Evolutionary conservation across 2,113 vertebrate species (phyloP).

Genomic region (Heterotis niloticus): DNA sequence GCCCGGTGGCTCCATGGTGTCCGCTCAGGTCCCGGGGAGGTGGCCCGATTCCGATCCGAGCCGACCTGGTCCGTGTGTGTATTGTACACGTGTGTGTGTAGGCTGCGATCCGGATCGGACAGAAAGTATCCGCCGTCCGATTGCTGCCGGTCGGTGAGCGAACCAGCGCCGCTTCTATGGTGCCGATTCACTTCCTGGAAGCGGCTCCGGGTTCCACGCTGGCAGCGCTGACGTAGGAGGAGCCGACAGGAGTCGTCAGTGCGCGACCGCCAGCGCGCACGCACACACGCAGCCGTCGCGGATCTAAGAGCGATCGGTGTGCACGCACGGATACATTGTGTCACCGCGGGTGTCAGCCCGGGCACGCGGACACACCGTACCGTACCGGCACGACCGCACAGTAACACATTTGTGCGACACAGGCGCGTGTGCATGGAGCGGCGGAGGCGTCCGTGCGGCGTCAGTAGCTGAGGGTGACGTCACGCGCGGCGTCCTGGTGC

Average conservation of each 20-base stretch:
- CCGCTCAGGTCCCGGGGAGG: too few species aligned
- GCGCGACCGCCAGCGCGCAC: too few species aligned
- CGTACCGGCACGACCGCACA: too few species aligned
- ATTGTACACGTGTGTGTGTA: not conserved
- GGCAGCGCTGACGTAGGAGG: conserved; percentile 67
- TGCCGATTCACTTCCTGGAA: conserved; percentile 44
- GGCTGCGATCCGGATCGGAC: not conserved
- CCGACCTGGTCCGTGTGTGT: too few species aligned
- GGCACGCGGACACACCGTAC: too few species aligned
- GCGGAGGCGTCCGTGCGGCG: too few species aligned
- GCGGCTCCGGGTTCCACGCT: conserved; percentile 65
- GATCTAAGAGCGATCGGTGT: too few species aligned
- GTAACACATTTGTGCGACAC: too few species aligned
- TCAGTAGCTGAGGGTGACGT: too few species aligned
- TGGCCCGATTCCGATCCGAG: not conserved
- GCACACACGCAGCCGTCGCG: not conserved
- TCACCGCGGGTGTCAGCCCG: too few species aligned
- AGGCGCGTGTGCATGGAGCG: too few species aligned
- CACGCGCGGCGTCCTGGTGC: too few species aligned
- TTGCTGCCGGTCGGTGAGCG: not conserved
- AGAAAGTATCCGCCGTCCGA: not conserved
- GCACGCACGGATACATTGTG: not conserved
- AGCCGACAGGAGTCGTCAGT: not conserved
- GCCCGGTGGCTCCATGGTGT: conserved; percentile 5
- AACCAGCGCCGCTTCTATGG: not conserved